These are phyloP conservation scores for Polyommatus icarus DNA, from an alignment of 2,888 invertebrate species.

Conservation along the genomic window DNA sequence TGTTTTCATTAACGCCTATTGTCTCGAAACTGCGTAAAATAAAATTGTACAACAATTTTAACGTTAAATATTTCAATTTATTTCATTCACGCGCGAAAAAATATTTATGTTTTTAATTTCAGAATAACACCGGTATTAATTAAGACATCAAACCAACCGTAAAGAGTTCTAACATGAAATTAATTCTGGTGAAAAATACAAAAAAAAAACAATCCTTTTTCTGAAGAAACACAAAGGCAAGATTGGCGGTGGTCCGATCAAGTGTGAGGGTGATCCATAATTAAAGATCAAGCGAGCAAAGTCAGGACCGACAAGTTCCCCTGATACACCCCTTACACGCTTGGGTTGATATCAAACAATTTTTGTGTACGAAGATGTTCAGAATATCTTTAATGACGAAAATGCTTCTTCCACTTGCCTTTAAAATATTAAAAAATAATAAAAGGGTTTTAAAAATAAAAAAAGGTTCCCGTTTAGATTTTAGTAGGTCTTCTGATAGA, in stretches of 20 bases:
- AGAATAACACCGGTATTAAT: conserved; percentile 55
- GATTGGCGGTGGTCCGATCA: conserved; percentile 68
- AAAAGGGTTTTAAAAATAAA: not conserved
- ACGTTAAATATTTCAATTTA: not conserved
- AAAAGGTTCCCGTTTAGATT: not conserved
- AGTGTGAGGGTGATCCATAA: conserved; percentile 72
- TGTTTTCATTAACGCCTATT: not conserved
- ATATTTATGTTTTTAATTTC: conserved; percentile 36
- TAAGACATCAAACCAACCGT: conserved; percentile 72
- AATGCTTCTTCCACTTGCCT: not conserved
- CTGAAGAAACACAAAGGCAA: conserved; percentile 70
- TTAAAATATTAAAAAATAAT: conserved; percentile 13
- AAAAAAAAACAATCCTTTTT: conserved; percentile 66
- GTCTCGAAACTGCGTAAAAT: not conserved
- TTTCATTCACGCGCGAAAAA: conserved; percentile 26
- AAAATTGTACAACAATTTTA: conserved; percentile 5
- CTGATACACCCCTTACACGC: conserved; percentile 61
- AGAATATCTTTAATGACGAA: conserved; percentile 38
- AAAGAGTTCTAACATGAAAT: conserved; percentile 63
- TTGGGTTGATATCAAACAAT: conserved; percentile 62
- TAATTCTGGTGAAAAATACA: conserved; percentile 49
- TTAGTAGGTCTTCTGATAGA: not conserved
- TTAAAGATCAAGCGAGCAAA: conserved; percentile 72
- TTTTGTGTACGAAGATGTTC: conserved; percentile 51
- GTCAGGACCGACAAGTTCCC: conserved; percentile 53